Evolutionary conservation across 2,113 vertebrate species (phyloP).

Genomic region (Colinus virginianus): DNA sequence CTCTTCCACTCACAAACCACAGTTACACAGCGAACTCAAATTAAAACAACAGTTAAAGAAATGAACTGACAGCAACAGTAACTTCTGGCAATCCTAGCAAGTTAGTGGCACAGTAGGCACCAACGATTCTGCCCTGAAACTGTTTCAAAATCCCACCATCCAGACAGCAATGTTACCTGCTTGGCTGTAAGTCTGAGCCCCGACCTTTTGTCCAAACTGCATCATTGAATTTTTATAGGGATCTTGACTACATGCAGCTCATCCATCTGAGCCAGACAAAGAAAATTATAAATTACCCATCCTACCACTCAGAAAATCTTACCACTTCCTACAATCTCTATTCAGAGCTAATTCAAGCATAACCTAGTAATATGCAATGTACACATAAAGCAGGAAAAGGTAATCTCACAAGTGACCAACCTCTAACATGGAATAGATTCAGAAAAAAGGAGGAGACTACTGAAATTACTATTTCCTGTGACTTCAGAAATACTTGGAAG

Average conservation of each 20-base stretch:
- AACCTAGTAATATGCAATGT: not conserved
- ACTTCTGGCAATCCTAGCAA: not conserved
- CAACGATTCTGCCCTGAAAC: not conserved
- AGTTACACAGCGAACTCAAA: not conserved
- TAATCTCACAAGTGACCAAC: not conserved
- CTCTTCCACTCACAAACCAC: not conserved
- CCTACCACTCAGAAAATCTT: not conserved
- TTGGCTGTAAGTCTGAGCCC: fast-evolving
- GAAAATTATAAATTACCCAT: not conserved
- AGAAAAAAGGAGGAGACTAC: not conserved
- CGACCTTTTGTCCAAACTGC: not conserved
- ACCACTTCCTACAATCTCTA: not conserved
- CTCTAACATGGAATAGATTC: not conserved
- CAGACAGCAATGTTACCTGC: not conserved
- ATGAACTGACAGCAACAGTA: not conserved
- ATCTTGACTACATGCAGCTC: not conserved
- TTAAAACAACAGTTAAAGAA: not conserved
- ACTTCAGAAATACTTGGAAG: not conserved
- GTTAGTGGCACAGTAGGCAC: not conserved
- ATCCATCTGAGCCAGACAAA: not conserved
- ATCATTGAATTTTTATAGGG: not conserved
- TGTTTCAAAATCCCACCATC: not conserved
- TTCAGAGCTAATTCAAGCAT: not conserved
- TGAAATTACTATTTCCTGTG: not conserved
- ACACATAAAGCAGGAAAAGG: not conserved